Base-by-base conservation (phyloP, 1,140 invertebrate species). In the Drosophila ogumai region DNA sequence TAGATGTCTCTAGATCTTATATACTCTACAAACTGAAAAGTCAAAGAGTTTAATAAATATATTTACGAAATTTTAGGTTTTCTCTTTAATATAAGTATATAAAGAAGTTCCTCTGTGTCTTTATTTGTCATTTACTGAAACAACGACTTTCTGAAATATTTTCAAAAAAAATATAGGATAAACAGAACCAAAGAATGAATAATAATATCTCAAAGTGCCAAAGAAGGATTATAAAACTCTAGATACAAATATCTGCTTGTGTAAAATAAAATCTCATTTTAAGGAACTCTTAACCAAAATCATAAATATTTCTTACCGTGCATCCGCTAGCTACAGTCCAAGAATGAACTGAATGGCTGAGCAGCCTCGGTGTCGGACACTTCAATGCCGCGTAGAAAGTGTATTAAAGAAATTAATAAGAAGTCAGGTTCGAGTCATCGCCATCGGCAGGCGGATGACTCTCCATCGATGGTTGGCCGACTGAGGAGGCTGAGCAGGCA, bases 351-450 rank as follows among this genome's bases (percentile, higher is more conserved):
- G 54, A 69, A 56, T 57, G 59, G 32, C 44, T 41, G 60, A 17
- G 55, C 41, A 56, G 67, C 54, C 52, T 64, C 40, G 19, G 38
- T 46, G 75, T 85, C 84, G 82, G 84, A 86, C 84, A 80, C 84
- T 88, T 88, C 67, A 87, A 65, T 75, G 66, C 57, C 76, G 54
- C 75, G 67, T 85, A 84, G 85, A 88, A 88, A 88, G 80, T 90
- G 85, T 85, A 88, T 90, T 88, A 77, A 85, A 84, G 81, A 81
- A 90, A 85, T 90, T 73, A 87, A 87, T 82, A 85, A 90, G 85
- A 88, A 90, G 54, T 60, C 61, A 68, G 77, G 47, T 61, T 36
- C 74, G 56, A 73, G 79, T 82, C 77, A 63, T 81, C 73, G 46
- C 46, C 68, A 58, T 72, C 67, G 47, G 55, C 72, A 59, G 49